A percentile compares a stretch with the other conserved stretches of the same genome.
Conservation (phyloP, 1,140 invertebrate species). For the Nymphalis io region DNA sequence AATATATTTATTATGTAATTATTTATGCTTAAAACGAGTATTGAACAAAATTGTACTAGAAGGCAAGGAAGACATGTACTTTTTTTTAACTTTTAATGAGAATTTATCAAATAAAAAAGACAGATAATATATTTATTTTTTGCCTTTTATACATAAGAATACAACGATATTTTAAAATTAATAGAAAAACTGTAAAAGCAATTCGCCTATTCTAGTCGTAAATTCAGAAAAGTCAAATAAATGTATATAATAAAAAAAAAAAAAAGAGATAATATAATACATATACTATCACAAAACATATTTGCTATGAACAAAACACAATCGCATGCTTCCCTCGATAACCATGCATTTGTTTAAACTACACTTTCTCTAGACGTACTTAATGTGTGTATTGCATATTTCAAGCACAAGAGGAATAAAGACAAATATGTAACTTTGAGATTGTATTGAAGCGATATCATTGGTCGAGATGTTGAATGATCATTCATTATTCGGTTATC, state of each 20-base stretch:
- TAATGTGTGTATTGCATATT: too few relatives aligned
- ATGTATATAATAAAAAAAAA: not conserved
- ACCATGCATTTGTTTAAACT: conserved; percentile 1
- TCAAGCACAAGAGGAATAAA: too few relatives aligned
- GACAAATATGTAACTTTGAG: too few relatives aligned
- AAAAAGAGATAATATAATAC: not conserved
- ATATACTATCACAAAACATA: conserved; percentile 25
- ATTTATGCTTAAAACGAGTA: conserved; percentile 10
- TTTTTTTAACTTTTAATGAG: not conserved
- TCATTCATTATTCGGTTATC: too few relatives aligned
- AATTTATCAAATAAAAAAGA: conserved; percentile 3
- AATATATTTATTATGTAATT: not conserved
- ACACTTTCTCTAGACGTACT: too few relatives aligned
- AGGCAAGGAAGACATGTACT: conserved; percentile 10
- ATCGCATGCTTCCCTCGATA: conserved; percentile 5
- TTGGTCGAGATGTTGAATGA: too few relatives aligned
- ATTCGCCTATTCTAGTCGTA: not conserved
- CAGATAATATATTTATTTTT: not conserved
- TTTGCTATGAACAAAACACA: not conserved
- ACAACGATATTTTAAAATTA: too few relatives aligned
- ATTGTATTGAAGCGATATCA: too few relatives aligned
- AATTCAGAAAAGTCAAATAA: not conserved
- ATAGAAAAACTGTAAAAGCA: not conserved
- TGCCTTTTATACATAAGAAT: not conserved
- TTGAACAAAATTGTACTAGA: conserved; percentile 28